Percentiles rank a stretch among this genome's conserved stretches.
Conservation (phyloP, 2,797 vertebrate genomes). For the Lepus oiostolus region DNA sequence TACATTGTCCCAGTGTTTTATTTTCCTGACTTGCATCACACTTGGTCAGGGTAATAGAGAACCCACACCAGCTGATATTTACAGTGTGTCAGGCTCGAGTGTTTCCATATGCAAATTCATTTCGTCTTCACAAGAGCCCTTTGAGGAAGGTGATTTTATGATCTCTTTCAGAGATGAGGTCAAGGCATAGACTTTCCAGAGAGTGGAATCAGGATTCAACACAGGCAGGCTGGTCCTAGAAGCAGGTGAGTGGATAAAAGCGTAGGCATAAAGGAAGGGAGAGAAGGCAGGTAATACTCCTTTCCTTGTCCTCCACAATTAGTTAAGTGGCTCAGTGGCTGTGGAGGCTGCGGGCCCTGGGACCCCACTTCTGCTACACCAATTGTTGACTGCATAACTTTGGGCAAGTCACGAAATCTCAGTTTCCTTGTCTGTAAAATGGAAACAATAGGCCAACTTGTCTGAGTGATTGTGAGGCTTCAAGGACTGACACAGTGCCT, state of each 20-base stretch:
- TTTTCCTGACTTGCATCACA: neutral
- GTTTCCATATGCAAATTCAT: neutral
- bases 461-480: neutral
- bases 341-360: neutral
- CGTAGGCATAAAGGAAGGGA: neutral
- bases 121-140: neutral
- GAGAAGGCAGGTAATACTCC: neutral
- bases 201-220: neutral
- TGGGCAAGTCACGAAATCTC: neutral
- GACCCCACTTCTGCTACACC: neutral
- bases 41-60: neutral
- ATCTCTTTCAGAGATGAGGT: neutral
- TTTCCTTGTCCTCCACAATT: neutral
- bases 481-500: neutral
- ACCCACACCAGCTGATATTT: neutral
- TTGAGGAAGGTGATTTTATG: neutral
- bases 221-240: neutral
- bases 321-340: neutral
- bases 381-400: too few relatives aligned
- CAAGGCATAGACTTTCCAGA: neutral
- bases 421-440: neutral
- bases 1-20: conserved; percentile 16
- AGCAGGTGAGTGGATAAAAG: neutral
- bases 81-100: neutral
- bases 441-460: neutral